Evolutionary conservation across 2,888 invertebrate species (phyloP), one percentile per base, ranked within the genome.

Genomic region (Brachyopa scutellaris): DNA sequence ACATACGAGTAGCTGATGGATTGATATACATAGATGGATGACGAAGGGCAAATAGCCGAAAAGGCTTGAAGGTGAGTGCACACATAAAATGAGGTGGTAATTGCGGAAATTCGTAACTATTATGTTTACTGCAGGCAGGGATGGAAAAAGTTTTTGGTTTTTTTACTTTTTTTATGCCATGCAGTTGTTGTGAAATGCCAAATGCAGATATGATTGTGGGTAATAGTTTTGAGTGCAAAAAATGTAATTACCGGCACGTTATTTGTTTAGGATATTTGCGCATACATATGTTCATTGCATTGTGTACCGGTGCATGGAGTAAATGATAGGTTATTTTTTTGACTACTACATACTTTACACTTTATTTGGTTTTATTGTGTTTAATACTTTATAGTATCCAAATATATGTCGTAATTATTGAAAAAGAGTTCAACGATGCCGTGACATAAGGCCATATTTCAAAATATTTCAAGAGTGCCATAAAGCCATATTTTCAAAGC

Each of bases 181-280:
- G 13, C 31, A 31, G 29, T 21, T 13, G 42, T 11, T 11, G 19
- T 8, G 5, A 45, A 19, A 45, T 42, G 31, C 11, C 4, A 31
- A 45, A 45, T 45, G 59, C 59, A 45, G 42, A 61, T 61, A 61
- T 45, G 11, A 19, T 31, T 61, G 29, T 11, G 31, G 31, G 11
- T 19, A 29, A 17, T 0, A 15, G 8, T 17, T 59, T 29, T 11
- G 9, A 7, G 31, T 13, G 5, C 13, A 9, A 17, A 13, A 8
- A 11, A 9, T n/a, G n/a, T 55, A 55, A 23, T 23, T 38, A 38
- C 23, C 38, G 55, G 8, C 38, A 23, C 13, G 23, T 9, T 38
- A 33, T 36, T 33, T 29, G n/a, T n/a, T n/a, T n/a, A n/a, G n/a
- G n/a, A n/a, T n/a, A n/a, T n/a, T n/a, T n/a, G n/a, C n/a, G n/a